Percentiles rank a stretch among this genome's conserved stretches.
These are phyloP conservation scores for Lymantria monacha DNA, from an alignment of 2,888 invertebrate species.

Conservation along the genomic window DNA sequence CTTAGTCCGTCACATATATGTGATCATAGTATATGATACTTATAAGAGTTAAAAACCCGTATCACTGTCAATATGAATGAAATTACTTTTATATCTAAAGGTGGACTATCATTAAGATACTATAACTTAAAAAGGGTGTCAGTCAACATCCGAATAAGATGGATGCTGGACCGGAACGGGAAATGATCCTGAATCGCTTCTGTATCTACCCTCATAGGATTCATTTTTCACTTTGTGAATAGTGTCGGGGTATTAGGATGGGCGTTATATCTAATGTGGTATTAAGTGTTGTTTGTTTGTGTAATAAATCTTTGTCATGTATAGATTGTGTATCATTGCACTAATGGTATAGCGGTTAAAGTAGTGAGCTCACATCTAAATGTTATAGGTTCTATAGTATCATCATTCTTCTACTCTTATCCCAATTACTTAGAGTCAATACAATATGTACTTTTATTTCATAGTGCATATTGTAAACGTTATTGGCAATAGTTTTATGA, in stretches of 20 bases:
- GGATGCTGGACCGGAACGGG: conserved; percentile 65
- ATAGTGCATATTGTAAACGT: too few species aligned
- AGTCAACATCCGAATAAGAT: conserved; percentile 68
- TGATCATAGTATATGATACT: too few species aligned
- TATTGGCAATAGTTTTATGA: too few species aligned
- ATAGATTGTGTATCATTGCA: too few species aligned
- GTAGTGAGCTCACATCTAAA: background rate
- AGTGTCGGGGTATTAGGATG: conserved; percentile 30
- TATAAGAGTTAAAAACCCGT: too few species aligned
- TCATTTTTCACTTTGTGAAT: conserved; percentile 67
- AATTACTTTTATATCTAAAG: conserved; percentile 2
- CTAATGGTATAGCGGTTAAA: too few species aligned
- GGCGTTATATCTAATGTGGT: conserved; percentile 40
- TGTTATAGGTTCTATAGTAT: background rate
- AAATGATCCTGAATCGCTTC: conserved; percentile 65
- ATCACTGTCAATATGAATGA: too few species aligned
- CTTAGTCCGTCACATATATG: too few species aligned
- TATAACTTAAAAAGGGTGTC: conserved; percentile 70
- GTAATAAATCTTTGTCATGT: conserved; percentile 10
- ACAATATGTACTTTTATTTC: too few species aligned
- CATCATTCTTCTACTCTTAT: too few species aligned
- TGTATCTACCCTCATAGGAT: conserved; percentile 62
- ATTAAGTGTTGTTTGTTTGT: conserved; percentile 30
- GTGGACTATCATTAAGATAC: conserved; percentile 41
- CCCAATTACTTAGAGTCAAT: too few species aligned